Evolutionary conservation across 1,140 invertebrate genomes (phyloP), one percentile per base, ranked within the genome.

Genomic region (Heliconius hermathena): DNA sequence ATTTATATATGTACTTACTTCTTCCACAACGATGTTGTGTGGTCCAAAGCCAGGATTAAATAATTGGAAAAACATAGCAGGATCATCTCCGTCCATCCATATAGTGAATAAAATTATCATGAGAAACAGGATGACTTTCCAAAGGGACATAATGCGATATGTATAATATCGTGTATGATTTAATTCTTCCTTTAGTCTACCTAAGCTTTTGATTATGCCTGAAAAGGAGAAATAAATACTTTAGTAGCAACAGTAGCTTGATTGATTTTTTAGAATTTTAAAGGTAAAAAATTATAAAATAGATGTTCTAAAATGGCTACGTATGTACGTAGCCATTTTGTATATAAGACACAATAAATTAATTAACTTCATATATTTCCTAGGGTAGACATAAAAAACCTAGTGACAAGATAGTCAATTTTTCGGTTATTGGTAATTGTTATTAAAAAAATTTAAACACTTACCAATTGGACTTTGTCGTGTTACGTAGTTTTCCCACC

Each of bases 401-500:
- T 46, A 46, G 41, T 46, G 41, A 3, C 16, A 16, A 16, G 41
- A 46, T 46, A 46, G 13, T 16, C 13, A 46, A 16, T 46, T 46
- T 11, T 46, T 46, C 3, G 13, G 41, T 46, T 13, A 46, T 46
- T 16, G 13, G 13, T 46, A 46, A 46, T 4, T 52, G 5, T 20
- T 52, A 52, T 52, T 52, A 52, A 20, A 1, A 49, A 52, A 52
- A 16, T 52, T 52, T 1, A 52, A 18, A 52, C 16, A 52, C 49
- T 92, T 92, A 96, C 98, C 96, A 79, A 98, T 96, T 0, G 97
- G 96, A 82, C 97, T 98, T 76, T 97, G 96, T 82, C 96, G 96
- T 38, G 97, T 97, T 0, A 98, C 98, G 88, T 98, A 99, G 94
- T 99, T 99, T 94, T 99, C 99, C 99, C 99, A 99, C 98, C 98